These are phyloP conservation scores for Ametastegia equiseti DNA, from an alignment of 2,888 invertebrate genomes.

Conservation along the genomic window DNA sequence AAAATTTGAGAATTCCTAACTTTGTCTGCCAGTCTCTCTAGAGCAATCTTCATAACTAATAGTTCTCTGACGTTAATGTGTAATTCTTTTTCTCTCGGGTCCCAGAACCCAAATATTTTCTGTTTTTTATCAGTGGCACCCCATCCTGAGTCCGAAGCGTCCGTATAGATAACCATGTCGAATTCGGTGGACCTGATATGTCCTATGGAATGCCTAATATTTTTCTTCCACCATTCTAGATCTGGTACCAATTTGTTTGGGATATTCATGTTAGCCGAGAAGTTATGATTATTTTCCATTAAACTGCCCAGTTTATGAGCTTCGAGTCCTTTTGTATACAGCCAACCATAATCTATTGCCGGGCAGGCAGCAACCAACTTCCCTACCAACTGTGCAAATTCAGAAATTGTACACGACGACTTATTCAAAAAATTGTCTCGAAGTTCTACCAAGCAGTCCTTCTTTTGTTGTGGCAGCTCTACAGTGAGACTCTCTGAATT, in stretches of 20 bases:
- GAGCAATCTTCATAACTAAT: slow-evolving; percentile 39
- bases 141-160: slow-evolving; percentile 7
- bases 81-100: not conserved
- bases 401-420: not conserved
- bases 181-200: not conserved
- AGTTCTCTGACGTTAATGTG: slow-evolving; percentile 48
- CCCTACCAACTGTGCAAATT: not conserved
- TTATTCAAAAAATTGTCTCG: not conserved
- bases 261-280: not conserved
- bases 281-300: not conserved
- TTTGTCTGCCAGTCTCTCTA: slow-evolving; percentile 51
- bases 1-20: slow-evolving; percentile 37
- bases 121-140: not conserved
- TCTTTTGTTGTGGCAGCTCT: not conserved
- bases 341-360: not conserved
- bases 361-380: slow-evolving; percentile 5
- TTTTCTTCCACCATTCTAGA: not conserved
- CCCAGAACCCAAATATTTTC: not conserved
- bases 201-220: not conserved
- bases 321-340: not conserved
- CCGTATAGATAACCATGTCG: not conserved
- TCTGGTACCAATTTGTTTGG: not conserved
- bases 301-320: not conserved
- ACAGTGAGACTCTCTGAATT: not conserved
- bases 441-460: not conserved